Evolutionary conservation across 2,888 invertebrate species (phyloP).

Genomic region (Drosophila atroscutellata): DNA sequence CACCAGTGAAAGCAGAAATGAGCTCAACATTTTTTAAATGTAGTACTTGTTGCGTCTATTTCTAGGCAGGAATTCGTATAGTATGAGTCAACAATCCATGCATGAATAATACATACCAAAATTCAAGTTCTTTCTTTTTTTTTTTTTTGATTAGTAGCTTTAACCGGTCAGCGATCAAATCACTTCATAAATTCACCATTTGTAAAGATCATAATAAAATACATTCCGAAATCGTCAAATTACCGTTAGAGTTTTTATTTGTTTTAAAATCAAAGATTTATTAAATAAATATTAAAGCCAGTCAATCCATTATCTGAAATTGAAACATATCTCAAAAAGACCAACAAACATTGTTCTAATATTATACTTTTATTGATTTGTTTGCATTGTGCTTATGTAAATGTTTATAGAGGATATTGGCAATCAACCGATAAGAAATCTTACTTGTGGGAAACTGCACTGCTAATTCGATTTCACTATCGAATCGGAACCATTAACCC

Average conservation of each 20-base stretch:
- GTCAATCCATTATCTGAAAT: neutral
- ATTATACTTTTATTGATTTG: neutral
- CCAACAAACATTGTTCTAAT: too few relatives aligned
- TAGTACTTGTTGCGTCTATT: neutral
- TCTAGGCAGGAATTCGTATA: neutral
- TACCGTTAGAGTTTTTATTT: neutral
- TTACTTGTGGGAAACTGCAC: neutral
- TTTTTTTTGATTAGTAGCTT: neutral
- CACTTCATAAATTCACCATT: neutral
- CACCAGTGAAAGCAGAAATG: constrained; percentile 33
- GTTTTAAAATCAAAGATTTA: neutral
- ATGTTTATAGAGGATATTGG: neutral
- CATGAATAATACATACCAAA: neutral
- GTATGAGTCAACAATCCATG: neutral
- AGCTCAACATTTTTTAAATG: neutral
- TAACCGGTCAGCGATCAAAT: neutral
- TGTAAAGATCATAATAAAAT: neutral
- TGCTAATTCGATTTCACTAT: neutral
- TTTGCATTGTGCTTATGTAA: neutral
- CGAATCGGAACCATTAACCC: neutral
- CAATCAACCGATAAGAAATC: neutral
- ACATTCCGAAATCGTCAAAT: neutral
- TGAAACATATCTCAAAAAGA: too few relatives aligned
- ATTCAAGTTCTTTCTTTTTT: neutral
- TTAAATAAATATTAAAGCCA: neutral